Percentiles rank a stretch among this genome's conserved stretches.
phyloP scores from a whole-genome alignment of 2,797 vertebrate genomes.

The Merluccius polli region DNA sequence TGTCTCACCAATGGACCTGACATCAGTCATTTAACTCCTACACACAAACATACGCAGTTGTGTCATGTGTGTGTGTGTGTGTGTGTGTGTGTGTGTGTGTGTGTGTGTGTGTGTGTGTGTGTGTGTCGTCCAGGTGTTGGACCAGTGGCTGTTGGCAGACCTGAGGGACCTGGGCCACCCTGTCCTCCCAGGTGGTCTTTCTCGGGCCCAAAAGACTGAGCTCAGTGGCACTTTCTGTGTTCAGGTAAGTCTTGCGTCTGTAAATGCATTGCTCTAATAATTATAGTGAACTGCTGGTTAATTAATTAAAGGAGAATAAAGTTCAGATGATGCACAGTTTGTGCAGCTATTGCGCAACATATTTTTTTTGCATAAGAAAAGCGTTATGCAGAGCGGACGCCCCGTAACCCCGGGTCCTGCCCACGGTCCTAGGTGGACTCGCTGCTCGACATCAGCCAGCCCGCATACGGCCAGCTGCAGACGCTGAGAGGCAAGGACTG shows the following conservation, averaged over 20 bases:
- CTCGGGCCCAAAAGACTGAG: constrained; percentile 77
- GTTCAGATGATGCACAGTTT: neutral
- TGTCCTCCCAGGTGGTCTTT: constrained; percentile 80
- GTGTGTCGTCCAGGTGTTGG: constrained; percentile 68
- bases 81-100: no score
- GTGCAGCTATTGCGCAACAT: neutral
- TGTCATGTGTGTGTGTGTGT: no score
- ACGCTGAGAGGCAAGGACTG: constrained; percentile 80
- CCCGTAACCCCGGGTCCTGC: neutral
- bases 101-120: no score
- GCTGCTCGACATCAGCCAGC: constrained; percentile 88
- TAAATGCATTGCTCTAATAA: neutral
- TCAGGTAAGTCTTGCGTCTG: constrained; percentile 68
- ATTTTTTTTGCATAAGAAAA: neutral
- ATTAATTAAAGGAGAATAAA: neutral
- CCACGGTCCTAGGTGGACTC: constrained; percentile 76
- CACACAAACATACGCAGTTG: neutral
- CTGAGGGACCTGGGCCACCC: constrained; percentile 85
- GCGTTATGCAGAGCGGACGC: neutral
- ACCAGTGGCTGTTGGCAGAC: constrained; percentile 95
- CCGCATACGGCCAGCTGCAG: constrained; percentile 89
- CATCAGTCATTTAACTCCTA: no score
- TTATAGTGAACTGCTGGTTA: neutral
- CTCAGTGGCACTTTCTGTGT: constrained; percentile 84
- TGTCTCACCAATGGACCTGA: no score